These are phyloP conservation scores for Deilephila elpenor DNA, from an alignment of 2,888 invertebrate genomes.

Conservation along the genomic window DNA sequence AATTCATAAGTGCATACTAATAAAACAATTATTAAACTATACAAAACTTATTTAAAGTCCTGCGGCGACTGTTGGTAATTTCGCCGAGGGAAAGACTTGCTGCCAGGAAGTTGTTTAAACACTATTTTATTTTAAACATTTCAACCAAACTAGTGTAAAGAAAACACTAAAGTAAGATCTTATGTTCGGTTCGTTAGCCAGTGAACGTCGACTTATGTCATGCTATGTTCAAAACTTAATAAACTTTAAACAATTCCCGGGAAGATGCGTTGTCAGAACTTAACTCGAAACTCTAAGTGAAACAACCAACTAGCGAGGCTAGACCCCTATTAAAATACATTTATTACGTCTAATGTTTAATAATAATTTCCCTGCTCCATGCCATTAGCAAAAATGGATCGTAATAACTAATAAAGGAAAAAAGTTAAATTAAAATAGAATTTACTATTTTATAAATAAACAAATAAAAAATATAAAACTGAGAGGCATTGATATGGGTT, in stretches of 20 bases:
- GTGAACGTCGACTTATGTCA: constrained; percentile 72
- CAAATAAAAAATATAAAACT: no score
- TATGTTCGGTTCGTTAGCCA: constrained; percentile 65
- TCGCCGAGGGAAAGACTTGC: not conserved
- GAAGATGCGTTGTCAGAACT: constrained; percentile 81
- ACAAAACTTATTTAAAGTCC: no score
- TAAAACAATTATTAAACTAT: no score
- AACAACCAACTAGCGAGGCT: constrained; percentile 70
- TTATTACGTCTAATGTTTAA: constrained; percentile 66
- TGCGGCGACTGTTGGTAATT: not conserved
- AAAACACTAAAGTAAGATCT: constrained; percentile 45
- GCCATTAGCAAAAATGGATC: no score
- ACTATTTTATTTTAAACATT: not conserved
- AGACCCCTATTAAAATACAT: constrained; percentile 72
- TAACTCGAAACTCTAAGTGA: constrained; percentile 62
- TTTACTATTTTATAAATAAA: no score
- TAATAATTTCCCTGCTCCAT: constrained; percentile 59
- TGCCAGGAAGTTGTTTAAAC: not conserved
- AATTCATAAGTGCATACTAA: no score
- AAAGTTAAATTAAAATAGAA: not conserved
- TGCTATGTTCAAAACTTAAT: constrained; percentile 78
- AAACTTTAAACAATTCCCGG: constrained; percentile 80
- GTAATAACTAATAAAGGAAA: no score
- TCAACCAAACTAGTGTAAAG: constrained; percentile 18
- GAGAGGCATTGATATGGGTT: no score